phyloP scores from a whole-genome alignment of 2,113 vertebrate genomes.

The Chloropsis cyanopogon region DNA sequence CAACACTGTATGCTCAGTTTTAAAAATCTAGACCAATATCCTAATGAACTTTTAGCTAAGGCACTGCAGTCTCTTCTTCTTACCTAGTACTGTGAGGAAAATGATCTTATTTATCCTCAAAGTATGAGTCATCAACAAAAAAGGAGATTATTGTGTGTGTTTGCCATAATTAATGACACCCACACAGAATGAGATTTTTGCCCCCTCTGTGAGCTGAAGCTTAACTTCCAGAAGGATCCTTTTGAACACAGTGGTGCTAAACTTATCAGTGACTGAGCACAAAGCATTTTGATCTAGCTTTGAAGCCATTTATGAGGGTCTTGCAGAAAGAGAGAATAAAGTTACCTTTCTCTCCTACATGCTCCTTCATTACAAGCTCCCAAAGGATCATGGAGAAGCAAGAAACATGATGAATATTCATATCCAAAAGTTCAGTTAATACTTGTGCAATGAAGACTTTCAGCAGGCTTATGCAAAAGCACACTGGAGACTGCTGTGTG shows the following conservation, averaged over 20 bases:
- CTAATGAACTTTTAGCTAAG: not conserved
- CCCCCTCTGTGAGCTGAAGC: not conserved
- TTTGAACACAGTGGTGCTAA: not conserved
- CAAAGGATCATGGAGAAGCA: not conserved
- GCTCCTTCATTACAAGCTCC: not conserved
- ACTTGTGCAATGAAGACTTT: not conserved
- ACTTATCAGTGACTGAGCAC: not conserved
- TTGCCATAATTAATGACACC: slow-evolving; percentile 8
- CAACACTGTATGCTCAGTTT: not conserved
- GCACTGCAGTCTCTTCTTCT: not conserved
- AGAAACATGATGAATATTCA: not conserved
- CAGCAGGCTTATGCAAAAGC: not conserved
- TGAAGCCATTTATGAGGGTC: not conserved
- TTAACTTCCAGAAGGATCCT: slow-evolving; percentile 1
- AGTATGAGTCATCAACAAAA: not conserved
- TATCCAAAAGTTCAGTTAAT: slow-evolving; percentile 4
- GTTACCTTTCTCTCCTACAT: not conserved
- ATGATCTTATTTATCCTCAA: not conserved
- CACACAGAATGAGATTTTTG: not conserved
- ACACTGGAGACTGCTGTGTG: not conserved
- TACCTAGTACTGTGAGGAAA: slow-evolving; percentile 3
- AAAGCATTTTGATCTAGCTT: slow-evolving; percentile 26
- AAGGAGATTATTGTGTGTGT: not conserved
- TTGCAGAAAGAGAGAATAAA: not conserved
- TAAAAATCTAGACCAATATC: not conserved